Conservation (phyloP, 2,797 vertebrate species). For the Leontocebus nigricollis region DNA sequence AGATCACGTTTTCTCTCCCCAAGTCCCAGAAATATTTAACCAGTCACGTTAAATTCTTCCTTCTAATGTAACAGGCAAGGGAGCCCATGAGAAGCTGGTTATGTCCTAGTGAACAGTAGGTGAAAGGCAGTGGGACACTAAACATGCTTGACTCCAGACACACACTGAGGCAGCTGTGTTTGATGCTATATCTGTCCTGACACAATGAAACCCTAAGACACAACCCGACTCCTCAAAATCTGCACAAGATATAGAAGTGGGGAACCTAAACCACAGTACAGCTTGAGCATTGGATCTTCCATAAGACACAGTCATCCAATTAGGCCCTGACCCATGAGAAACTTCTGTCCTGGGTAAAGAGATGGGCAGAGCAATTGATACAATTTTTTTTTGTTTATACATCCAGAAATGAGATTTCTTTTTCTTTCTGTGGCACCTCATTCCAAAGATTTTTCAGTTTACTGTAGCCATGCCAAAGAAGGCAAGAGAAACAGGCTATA, state of each 20-base stretch:
- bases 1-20: background rate
- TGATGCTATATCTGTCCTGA: background rate
- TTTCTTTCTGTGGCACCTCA: background rate
- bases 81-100: background rate
- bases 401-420: background rate
- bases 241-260: background rate
- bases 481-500: background rate
- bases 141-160: background rate
- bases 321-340: background rate
- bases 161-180: background rate
- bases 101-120: background rate
- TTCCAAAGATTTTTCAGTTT: slow-evolving; percentile 31
- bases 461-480: background rate
- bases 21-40: background rate
- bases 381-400: background rate
- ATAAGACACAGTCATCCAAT: background rate
- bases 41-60: background rate
- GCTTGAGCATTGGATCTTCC: background rate
- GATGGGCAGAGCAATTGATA: background rate
- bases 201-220: background rate
- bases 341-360: background rate
- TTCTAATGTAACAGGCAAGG: background rate
- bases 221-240: background rate
- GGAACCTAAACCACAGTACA: background rate
- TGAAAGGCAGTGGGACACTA: too few species aligned